Evolutionary conservation across 2,113 vertebrate genomes (phyloP).

Genomic region (Bos taurus): DNA sequence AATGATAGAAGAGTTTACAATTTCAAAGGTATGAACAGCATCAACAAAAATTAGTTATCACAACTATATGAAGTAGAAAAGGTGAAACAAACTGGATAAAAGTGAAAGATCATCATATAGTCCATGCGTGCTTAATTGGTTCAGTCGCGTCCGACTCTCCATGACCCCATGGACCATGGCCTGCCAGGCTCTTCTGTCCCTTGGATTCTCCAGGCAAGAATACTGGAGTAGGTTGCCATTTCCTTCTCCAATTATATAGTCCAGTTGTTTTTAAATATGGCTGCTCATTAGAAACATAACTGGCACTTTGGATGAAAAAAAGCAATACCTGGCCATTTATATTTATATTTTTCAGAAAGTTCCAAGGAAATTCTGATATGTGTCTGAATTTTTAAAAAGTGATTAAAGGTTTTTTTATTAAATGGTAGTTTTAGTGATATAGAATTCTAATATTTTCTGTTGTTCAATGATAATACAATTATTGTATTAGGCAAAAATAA

Average conservation of each 20-base stretch:
- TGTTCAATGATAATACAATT: not conserved
- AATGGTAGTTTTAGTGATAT: not conserved
- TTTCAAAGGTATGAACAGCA: not conserved
- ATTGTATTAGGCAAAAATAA: not conserved
- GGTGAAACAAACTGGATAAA: not conserved
- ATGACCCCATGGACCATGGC: not conserved
- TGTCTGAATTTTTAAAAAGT: not conserved
- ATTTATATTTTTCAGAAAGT: not conserved
- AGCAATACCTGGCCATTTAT: not conserved
- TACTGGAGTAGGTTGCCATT: not conserved
- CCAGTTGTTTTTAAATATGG: not conserved
- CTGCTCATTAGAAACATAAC: not conserved
- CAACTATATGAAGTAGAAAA: not conserved
- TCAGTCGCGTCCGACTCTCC: accelerated
- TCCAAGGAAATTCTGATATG: not conserved
- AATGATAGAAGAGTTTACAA: not conserved
- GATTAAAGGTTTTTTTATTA: not conserved
- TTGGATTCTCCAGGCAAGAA: not conserved
- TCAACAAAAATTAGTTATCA: not conserved
- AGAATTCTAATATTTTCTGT: not conserved
- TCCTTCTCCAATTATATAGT: not conserved
- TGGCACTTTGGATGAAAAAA: not conserved
- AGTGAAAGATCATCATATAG: not conserved
- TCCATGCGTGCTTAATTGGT: accelerated
- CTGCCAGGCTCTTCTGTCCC: not conserved